Conservation (phyloP, 2,888 invertebrate genomes). For the Apocheima hispidaria region DNA sequence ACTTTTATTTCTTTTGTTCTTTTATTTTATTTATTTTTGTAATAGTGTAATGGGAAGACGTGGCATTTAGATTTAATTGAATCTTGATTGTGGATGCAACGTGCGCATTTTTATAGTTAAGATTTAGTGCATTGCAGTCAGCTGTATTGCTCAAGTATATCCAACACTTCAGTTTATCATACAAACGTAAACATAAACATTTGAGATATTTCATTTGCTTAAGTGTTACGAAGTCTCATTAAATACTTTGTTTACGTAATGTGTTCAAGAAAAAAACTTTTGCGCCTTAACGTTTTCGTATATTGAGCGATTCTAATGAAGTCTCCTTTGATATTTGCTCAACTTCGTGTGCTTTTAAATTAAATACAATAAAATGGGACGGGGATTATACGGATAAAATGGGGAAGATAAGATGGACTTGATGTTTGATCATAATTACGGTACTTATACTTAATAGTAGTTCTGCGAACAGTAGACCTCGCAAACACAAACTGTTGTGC, state of each 20-base stretch:
- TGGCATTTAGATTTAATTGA: too few relatives aligned
- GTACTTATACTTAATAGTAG: too few relatives aligned
- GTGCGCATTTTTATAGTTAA: too few relatives aligned
- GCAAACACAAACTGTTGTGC: too few relatives aligned
- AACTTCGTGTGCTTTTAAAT: constrained; percentile 27
- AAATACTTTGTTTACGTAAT: constrained; percentile 22
- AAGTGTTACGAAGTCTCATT: constrained; percentile 24
- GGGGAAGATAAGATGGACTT: too few relatives aligned
- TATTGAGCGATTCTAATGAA: constrained; percentile 23
- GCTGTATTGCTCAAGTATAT: constrained; percentile 4
- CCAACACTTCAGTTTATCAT: background rate
- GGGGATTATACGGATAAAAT: too few relatives aligned
- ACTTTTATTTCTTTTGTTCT: too few relatives aligned
- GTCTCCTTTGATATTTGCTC: constrained; percentile 39
- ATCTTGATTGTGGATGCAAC: too few relatives aligned
- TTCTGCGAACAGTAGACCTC: too few relatives aligned
- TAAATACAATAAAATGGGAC: constrained; percentile 1
- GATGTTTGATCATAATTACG: constrained; percentile 12
- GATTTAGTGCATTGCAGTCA: background rate
- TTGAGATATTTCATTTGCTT: constrained; percentile 22
- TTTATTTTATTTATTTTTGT: too few relatives aligned
- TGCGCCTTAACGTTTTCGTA: constrained; percentile 6
- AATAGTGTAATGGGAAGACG: too few relatives aligned
- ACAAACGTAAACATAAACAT: constrained; percentile 15
- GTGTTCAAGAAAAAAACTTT: constrained; percentile 13